phyloP scores from a whole-genome alignment of 2,888 invertebrate genomes.

The Zygothrica quintamaculata region DNA sequence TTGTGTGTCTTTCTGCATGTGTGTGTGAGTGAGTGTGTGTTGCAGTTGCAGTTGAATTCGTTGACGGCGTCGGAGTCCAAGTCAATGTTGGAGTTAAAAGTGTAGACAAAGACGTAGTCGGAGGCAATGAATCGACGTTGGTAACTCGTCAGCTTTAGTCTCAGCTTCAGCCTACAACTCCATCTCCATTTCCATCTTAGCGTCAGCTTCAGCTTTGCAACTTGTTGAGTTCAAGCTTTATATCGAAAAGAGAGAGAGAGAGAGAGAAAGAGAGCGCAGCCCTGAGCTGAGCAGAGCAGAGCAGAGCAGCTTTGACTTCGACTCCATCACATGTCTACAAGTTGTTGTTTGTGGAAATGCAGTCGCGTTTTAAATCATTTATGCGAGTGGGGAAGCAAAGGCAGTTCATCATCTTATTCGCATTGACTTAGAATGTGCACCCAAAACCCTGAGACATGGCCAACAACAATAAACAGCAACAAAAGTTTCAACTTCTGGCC shows the following conservation, averaged over 20 bases:
- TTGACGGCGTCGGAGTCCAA: constrained; percentile 11
- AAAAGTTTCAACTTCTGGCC: not conserved
- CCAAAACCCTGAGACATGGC: constrained; percentile 46
- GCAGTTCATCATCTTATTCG: constrained; percentile 77
- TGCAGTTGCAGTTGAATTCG: constrained; percentile 41
- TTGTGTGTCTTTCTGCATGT: constrained; percentile 8
- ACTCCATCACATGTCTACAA: constrained; percentile 42
- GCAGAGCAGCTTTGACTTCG: constrained; percentile 21
- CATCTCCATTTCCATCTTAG: constrained; percentile 5
- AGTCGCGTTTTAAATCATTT: constrained; percentile 76
- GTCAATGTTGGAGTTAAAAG: constrained; percentile 21
- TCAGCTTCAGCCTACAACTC: not conserved
- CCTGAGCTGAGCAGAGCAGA: too few relatives aligned
- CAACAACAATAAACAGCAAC: not conserved
- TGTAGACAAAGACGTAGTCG: not conserved
- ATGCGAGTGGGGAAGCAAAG: constrained; percentile 60
- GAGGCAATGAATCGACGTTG: constrained; percentile 16
- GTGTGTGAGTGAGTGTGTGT: constrained; percentile 1
- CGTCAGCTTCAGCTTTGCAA: constrained; percentile 17
- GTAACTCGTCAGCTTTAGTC: constrained; percentile 24
- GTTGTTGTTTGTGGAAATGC: constrained; percentile 22
- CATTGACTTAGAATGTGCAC: constrained; percentile 79
- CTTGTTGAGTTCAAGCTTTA: constrained; percentile 49
- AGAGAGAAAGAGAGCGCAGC: too few relatives aligned
- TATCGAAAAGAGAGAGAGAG: constrained; percentile 29